Conservation (phyloP, 2,797 vertebrate species). For the Euthynnus affinis region DNA sequence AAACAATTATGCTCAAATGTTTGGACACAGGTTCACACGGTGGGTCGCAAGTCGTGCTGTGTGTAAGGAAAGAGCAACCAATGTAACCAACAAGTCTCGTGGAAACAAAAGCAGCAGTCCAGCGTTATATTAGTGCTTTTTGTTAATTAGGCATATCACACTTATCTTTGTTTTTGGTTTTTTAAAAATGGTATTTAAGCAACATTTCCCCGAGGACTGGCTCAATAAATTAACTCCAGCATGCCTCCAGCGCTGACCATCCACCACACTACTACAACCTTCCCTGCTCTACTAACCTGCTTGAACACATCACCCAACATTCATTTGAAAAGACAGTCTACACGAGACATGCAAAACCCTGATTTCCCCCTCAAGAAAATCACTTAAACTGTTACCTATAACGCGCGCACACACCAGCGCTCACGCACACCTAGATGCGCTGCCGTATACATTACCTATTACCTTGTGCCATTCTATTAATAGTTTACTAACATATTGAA, state of each 20-base stretch:
- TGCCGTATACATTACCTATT: slow-evolving; percentile 83
- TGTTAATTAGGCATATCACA: slow-evolving; percentile 17
- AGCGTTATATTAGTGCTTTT: slow-evolving; percentile 8
- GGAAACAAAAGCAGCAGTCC: not conserved
- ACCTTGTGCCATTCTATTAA: slow-evolving; percentile 87
- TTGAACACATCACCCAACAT: slow-evolving; percentile 36
- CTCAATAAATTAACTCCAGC: slow-evolving; percentile 32
- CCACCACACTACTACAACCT: slow-evolving; percentile 21
- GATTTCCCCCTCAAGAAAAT: slow-evolving; percentile 21
- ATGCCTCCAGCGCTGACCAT: slow-evolving; percentile 11
- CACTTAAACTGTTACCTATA: slow-evolving; percentile 39
- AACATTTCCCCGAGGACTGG: not conserved
- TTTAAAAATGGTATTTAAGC: not conserved
- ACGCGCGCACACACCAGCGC: slow-evolving; percentile 14
- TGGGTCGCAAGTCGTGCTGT: slow-evolving; percentile 22
- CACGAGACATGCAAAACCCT: slow-evolving; percentile 16
- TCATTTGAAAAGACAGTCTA: slow-evolving; percentile 12
- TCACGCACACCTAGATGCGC: not conserved
- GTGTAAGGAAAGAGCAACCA: not conserved
- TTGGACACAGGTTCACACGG: slow-evolving; percentile 45
- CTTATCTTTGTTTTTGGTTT: slow-evolving; percentile 7
- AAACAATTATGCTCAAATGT: slow-evolving; percentile 48
- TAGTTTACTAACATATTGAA: slow-evolving; percentile 88
- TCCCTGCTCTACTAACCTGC: slow-evolving; percentile 53
- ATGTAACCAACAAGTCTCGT: not conserved